Evolutionary conservation across 2,888 invertebrate genomes (phyloP), one percentile per base, ranked within the genome.

Genomic region (Pollenia amentaria): DNA sequence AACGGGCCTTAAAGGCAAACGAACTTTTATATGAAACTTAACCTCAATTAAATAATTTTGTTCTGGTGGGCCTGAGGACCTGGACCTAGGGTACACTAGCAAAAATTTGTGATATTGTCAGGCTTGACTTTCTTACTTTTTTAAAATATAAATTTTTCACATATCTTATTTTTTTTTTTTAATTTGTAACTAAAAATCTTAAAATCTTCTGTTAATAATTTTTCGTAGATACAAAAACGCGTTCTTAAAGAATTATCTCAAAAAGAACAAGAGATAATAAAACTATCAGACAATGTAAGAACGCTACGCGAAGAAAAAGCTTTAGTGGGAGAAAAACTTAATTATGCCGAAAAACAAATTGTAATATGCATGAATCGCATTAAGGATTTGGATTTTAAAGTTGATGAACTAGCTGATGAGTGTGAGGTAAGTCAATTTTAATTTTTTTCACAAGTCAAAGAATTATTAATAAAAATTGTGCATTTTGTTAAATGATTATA

Each of bases 211-310:
- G 29, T 64, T 18, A 57, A 55, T 42, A 42, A 48, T 38, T 51
- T 9, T 1, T 83, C 90, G 40, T 88, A 93, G 93, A 53, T 91
- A 11, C 92, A 91, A 18, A 89, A 90, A n/a, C 90, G 90, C 16
- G 64, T 93, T n/a, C 85, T 89, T 3, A 92, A 91, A 65, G 90
- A 92, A 80, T 88, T 93, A 44, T 70, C 88, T 14, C 88, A 89
- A 44, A 92, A 91, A 80, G 92, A 93, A 51, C 75, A 86, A 10
- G 80, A 89, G 12, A 89, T 93, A 48, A 65, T 89, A 0, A 88
- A 90, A 46, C 88, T 89, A n/a, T 89, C 73, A 2, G 90, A 91
- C 38, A 88, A 88, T 72, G 82, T 92, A 29, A 89, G 90, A 53
- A 88, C 87, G 12, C 62, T 92, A 0, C 81, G 64, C 2, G 90